Percentiles rank a stretch among this genome's conserved stretches.
These are phyloP conservation scores for Labroides dimidiatus DNA, from an alignment of 2,797 vertebrate genomes.

Conservation along the genomic window DNA sequence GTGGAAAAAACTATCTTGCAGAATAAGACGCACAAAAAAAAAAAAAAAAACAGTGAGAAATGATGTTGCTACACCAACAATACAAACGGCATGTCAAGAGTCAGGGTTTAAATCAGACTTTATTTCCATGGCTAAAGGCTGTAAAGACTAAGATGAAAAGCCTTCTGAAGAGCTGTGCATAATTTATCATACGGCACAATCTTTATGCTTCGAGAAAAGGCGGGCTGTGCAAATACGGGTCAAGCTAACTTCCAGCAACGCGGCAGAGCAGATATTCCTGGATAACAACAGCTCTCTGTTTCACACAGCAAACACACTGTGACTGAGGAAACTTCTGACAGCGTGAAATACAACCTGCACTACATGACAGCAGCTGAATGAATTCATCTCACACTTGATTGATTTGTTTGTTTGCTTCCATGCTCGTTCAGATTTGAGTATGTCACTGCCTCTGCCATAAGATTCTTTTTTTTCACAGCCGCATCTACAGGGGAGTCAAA, in stretches of 20 bases:
- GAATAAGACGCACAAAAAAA: conserved; percentile 17
- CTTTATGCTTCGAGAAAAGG: conserved; percentile 36
- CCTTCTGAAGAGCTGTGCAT: conserved; percentile 48
- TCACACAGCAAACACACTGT: conserved; percentile 1
- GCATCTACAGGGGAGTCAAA: neutral
- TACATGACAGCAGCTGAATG: conserved; percentile 20
- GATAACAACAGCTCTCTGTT: conserved; percentile 34
- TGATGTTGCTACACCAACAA: neutral
- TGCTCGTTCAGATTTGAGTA: conserved; percentile 24
- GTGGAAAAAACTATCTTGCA: conserved; percentile 12
- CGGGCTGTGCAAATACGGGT: conserved; percentile 54
- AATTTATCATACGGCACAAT: conserved; percentile 48
- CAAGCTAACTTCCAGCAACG: conserved; percentile 48
- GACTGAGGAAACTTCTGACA: conserved; percentile 22
- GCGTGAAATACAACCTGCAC: conserved; percentile 37
- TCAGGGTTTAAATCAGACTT: conserved; percentile 30
- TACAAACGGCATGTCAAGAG: neutral
- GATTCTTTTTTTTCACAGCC: conserved; percentile 4
- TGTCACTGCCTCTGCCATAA: neutral
- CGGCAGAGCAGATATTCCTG: conserved; percentile 32
- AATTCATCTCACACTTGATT: conserved; percentile 33
- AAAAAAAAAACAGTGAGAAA: conserved; percentile 4
- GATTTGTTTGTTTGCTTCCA: conserved; percentile 38
- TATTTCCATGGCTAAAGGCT: conserved; percentile 26
- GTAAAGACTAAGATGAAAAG: conserved; percentile 8